Percentiles rank a stretch among this genome's conserved stretches.
Evolutionary conservation across 2,888 invertebrate genomes (phyloP).

Genomic region (Philereme transversata): DNA sequence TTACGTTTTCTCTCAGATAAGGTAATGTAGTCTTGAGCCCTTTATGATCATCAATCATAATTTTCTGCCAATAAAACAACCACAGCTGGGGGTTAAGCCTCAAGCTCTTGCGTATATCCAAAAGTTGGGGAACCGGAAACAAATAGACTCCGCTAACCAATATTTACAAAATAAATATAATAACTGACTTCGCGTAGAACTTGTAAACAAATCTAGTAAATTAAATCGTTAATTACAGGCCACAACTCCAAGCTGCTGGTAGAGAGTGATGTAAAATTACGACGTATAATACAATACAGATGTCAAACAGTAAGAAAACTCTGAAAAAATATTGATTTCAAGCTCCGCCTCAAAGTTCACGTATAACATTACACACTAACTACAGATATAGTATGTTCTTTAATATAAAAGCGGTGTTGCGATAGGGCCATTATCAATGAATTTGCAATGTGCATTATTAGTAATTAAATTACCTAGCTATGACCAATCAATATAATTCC

Average conservation of each 20-base stretch:
- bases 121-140: neutral
- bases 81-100: neutral
- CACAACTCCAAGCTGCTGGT: conserved; percentile 22
- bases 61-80: neutral
- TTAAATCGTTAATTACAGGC: conserved; percentile 27
- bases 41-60: neutral
- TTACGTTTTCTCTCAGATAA: too few species aligned
- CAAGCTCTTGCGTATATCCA: neutral
- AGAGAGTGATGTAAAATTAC: conserved; percentile 23
- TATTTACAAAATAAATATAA: neutral
- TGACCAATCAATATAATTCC: too few species aligned
- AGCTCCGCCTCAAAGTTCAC: too few species aligned
- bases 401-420: too few species aligned
- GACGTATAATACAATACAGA: conserved; percentile 9
- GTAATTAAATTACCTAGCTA: too few species aligned
- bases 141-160: neutral
- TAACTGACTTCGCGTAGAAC: conserved; percentile 4
- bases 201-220: conserved; percentile 7
- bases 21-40: too few species aligned
- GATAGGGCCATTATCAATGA: too few species aligned
- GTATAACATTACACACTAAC: too few species aligned
- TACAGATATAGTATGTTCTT: too few species aligned
- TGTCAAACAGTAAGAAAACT: neutral
- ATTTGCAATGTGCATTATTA: too few species aligned
- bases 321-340: neutral